Evolutionary conservation across 2,113 vertebrate species (phyloP), one percentile per base, ranked within the genome.

Genomic region (Lepisosteus oculatus): DNA sequence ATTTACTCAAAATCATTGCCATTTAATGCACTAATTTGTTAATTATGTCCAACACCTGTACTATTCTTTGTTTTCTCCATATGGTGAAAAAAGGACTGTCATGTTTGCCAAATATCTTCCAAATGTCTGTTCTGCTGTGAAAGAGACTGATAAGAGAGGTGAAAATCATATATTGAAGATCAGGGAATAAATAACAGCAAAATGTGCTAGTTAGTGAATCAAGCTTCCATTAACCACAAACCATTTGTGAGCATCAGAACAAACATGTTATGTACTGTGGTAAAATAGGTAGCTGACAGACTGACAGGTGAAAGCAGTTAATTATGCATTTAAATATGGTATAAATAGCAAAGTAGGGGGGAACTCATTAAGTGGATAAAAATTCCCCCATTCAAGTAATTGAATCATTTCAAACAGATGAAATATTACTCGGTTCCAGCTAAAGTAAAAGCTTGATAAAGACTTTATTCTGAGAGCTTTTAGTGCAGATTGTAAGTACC

Each of bases 281-380:
- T 4, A 59, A 59, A 12, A 51, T 4, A 59, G 56, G 56, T 4
- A 8, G 56, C 56, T 59, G 56, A 59, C 56, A 59, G 56, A 14
- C 56, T 13, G 56, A n/a, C n/a, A 59, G 56, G 56, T 59, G 11
- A 59, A 59, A 59, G 13, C 56, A 12, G 56, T 14, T 59, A 59
- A 59, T 59, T 12, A 59, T 59, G 56, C 56, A 59, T 59, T 12
- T 13, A 59, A 59, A 59, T 59, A 59, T 12, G 56, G n/a, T 59
- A 59, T 59, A 59, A 59, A 59, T 59, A 59, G 56, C 56, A 59
- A 59, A 59, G 56, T n/a, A 51, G n/a, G 56, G 12, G 56, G 12
- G 4, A 59, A 59, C 56, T 59, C 56, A 59, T 14, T 59, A 59
- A 51, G 7, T 12, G 3, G 56, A 4, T 59, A 12, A 11, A 59